A percentile compares a stretch with the other conserved stretches of the same genome.
These are phyloP conservation scores for Anguilla pacifica DNA, from an alignment of 2,797 vertebrate genomes.

Conservation along the genomic window DNA sequence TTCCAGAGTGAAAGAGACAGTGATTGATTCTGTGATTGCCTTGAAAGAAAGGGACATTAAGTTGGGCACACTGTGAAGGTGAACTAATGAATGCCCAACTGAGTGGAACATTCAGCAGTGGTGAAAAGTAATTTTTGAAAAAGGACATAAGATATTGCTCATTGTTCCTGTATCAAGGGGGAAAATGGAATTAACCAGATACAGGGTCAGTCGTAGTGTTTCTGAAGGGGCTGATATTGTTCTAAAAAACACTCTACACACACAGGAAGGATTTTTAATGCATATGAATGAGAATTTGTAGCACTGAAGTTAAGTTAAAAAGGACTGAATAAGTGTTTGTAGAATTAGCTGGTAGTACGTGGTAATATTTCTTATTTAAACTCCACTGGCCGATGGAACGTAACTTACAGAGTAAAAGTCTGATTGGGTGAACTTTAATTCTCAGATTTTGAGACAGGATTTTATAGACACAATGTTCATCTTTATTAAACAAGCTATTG, in stretches of 20 bases:
- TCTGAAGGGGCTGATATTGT: background rate
- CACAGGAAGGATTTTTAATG: conserved; percentile 72
- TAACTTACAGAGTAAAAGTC: background rate
- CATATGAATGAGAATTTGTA: conserved; percentile 79
- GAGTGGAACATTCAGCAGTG: conserved; percentile 57
- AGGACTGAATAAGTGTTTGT: background rate
- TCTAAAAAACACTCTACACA: conserved; percentile 54
- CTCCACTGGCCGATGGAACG: background rate
- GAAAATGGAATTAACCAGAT: conserved; percentile 71
- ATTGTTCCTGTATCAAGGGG: conserved; percentile 54
- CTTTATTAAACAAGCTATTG: background rate
- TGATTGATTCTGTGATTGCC: conserved; percentile 75
- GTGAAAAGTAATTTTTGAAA: conserved; percentile 56
- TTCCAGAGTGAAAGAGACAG: conserved; percentile 66
- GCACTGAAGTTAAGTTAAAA: conserved; percentile 43
- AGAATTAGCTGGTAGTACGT: background rate
- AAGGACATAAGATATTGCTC: conserved; percentile 63
- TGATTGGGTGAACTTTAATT: background rate
- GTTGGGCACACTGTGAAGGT: conserved; percentile 51
- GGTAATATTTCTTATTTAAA: background rate
- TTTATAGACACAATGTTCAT: background rate
- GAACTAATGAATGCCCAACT: conserved; percentile 52
- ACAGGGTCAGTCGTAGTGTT: conserved; percentile 40
- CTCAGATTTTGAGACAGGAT: background rate
- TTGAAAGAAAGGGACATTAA: conserved; percentile 65